These are phyloP conservation scores for Eremophila alpestris DNA, from an alignment of 2,797 vertebrate species.

Conservation along the genomic window DNA sequence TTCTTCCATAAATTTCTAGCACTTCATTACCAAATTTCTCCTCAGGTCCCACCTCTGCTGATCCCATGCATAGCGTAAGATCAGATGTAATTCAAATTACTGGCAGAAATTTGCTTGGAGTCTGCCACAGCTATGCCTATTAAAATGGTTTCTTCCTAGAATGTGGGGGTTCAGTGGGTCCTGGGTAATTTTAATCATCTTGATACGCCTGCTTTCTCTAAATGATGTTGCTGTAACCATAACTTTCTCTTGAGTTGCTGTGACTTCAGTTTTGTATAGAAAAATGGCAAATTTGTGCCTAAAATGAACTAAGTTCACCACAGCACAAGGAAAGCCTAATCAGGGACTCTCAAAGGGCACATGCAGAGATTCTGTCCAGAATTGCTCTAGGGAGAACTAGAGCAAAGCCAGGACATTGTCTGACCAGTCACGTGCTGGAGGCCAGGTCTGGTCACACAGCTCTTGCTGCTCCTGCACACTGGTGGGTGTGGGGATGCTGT, in stretches of 20 bases:
- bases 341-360: not conserved
- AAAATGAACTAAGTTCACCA: not conserved
- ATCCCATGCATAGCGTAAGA: not conserved
- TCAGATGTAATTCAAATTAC: not conserved
- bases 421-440: not conserved
- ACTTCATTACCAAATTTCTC: not conserved
- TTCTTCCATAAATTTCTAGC: not conserved
- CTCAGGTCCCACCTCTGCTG: not conserved
- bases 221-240: not conserved
- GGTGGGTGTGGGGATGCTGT: rapidly evolving
- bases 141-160: not conserved
- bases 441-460: not conserved
- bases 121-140: not conserved
- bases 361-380: rapidly evolving
- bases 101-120: not conserved
- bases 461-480: not conserved
- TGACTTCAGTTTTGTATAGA: not conserved
- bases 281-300: not conserved
- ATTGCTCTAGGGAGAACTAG: not conserved
- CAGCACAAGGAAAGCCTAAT: not conserved
- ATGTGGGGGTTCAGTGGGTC: not conserved
- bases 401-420: not conserved
- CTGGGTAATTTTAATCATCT: not conserved
- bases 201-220: not conserved
- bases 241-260: not conserved